These are phyloP conservation scores for Odontocolon sp. DNA, from an alignment of 2,888 invertebrate genomes.

Conservation along the genomic window DNA sequence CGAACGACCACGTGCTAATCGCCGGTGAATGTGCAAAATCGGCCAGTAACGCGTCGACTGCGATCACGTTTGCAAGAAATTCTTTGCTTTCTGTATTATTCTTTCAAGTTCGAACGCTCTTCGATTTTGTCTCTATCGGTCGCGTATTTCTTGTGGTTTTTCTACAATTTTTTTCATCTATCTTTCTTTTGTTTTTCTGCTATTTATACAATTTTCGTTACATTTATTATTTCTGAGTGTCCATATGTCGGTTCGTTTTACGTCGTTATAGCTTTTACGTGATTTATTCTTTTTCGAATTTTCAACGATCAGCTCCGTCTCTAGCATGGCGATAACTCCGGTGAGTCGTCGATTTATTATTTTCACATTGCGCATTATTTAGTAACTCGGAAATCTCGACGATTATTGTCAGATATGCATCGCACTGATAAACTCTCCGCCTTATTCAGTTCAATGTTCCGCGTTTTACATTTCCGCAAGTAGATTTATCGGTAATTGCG, in stretches of 20 bases:
- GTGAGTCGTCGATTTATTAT: constrained; percentile 39
- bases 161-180: background rate
- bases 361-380: background rate
- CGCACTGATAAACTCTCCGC: background rate
- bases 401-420: background rate
- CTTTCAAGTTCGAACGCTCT: background rate
- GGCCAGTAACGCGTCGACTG: constrained; percentile 56
- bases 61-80: constrained; percentile 39
- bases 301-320: background rate
- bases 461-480: too few species aligned
- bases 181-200: constrained; percentile 1
- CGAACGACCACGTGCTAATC: constrained; percentile 65
- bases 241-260: constrained; percentile 40
- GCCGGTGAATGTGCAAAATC: constrained; percentile 61
- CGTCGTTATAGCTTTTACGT: background rate
- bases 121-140: background rate
- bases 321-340: constrained; percentile 35
- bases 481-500: too few species aligned
- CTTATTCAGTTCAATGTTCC: too few species aligned
- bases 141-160: constrained; percentile 5
- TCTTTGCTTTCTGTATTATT: background rate
- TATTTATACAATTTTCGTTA: background rate
- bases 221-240: background rate
- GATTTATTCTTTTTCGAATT: background rate
- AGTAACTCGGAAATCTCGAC: background rate